phyloP scores from a whole-genome alignment of 2,888 invertebrate genomes.

The Listrodromus nycthemerus region DNA sequence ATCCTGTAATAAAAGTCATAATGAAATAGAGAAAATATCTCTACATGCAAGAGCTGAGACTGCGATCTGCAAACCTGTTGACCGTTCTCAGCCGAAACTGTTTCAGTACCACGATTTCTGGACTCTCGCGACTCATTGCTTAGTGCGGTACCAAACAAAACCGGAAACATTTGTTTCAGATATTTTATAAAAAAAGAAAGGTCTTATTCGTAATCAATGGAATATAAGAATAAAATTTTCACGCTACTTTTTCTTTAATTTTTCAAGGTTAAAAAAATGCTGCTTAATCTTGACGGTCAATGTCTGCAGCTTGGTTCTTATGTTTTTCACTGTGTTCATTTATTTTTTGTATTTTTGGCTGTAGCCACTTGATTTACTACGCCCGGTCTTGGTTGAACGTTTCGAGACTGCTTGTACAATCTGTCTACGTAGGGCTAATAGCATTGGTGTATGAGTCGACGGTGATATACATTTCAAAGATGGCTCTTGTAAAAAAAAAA shows the following conservation, averaged over 20 bases:
- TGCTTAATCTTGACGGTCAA: conserved; percentile 10
- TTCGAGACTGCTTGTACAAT: neutral
- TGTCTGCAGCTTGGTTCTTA: neutral
- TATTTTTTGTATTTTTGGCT: neutral
- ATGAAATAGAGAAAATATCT: neutral
- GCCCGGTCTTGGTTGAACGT: neutral
- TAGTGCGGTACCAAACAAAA: conserved; percentile 48
- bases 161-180: conserved; percentile 50
- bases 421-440: neutral
- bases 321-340: conserved; percentile 47
- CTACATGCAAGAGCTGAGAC: neutral
- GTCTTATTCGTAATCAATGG: conserved; percentile 37
- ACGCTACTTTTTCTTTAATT: neutral
- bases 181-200: neutral
- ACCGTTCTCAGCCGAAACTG: conserved; percentile 28
- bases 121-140: conserved; percentile 52
- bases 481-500: conserved; percentile 12
- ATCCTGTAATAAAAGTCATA: no score
- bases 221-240: neutral
- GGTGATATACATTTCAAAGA: conserved; percentile 10
- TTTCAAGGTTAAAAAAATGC: conserved; percentile 24
- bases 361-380: neutral
- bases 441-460: neutral
- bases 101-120: conserved; percentile 51
- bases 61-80: conserved; percentile 35